Evolutionary conservation across 2,888 invertebrate genomes (phyloP).

Genomic region (Barypeithes pellucidus): DNA sequence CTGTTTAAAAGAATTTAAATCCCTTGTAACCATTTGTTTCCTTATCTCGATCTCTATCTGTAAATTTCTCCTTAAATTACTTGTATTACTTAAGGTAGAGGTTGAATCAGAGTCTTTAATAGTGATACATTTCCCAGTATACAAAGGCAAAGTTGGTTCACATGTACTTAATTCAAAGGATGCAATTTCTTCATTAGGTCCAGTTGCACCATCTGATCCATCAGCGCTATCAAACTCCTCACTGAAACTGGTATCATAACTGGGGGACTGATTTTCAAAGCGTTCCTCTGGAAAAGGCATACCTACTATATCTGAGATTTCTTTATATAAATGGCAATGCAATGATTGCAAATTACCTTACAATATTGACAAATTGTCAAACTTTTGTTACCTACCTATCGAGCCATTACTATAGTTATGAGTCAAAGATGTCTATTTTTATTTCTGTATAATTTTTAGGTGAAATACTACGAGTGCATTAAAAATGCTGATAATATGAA

Average conservation of each 20-base stretch:
- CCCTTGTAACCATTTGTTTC: background rate
- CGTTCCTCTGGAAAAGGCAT: background rate
- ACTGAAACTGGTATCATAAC: background rate
- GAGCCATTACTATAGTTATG: too few relatives aligned
- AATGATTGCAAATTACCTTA: too few relatives aligned
- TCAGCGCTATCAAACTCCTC: background rate
- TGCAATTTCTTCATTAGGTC: background rate
- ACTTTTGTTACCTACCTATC: too few relatives aligned
- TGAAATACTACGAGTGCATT: too few relatives aligned
- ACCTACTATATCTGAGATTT: background rate
- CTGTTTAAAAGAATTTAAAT: background rate
- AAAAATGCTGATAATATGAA: too few relatives aligned
- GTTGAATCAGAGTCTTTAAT: background rate
- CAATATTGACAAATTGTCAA: too few relatives aligned
- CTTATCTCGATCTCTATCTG: background rate
- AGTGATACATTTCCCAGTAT: background rate
- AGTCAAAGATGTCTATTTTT: too few relatives aligned
- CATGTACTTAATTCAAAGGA: background rate
- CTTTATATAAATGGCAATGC: too few relatives aligned
- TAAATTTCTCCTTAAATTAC: background rate
- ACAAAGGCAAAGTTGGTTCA: background rate
- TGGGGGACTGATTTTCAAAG: background rate
- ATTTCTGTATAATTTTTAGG: too few relatives aligned
- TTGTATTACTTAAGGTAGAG: background rate
- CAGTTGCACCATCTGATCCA: background rate